Percentiles rank a stretch among this genome's conserved stretches.
Evolutionary conservation across 2,797 vertebrate genomes (phyloP).

Genomic region (Macroramphosus scolopax): DNA sequence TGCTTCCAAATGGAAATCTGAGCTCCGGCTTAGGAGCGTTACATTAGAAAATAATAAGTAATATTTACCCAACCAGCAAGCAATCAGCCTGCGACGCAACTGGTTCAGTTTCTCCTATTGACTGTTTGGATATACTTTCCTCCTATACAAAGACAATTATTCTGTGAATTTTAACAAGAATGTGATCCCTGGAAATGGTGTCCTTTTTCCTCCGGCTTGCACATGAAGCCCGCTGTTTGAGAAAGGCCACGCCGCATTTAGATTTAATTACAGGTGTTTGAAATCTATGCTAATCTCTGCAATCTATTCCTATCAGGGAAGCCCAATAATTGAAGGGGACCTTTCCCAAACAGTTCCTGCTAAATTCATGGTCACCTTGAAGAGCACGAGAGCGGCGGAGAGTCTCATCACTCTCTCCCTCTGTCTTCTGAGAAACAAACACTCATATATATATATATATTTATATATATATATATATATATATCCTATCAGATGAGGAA

Average conservation of each 20-base stretch:
- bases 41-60: slow-evolving; percentile 91
- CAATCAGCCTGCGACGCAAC: slow-evolving; percentile 82
- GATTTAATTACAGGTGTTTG: slow-evolving; percentile 78
- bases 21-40: slow-evolving; percentile 88
- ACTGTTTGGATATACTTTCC: slow-evolving; percentile 83
- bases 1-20: slow-evolving; percentile 94
- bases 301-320: slow-evolving; percentile 72
- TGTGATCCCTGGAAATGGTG: slow-evolving; percentile 62
- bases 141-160: slow-evolving; percentile 83
- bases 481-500: slow-evolving; percentile 49
- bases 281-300: slow-evolving; percentile 76
- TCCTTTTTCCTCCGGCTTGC: slow-evolving; percentile 33
- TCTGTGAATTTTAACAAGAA: slow-evolving; percentile 85
- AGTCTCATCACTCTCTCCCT: too few relatives aligned
- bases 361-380: slow-evolving; percentile 78
- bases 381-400: slow-evolving; percentile 32
- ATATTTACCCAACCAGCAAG: slow-evolving; percentile 92
- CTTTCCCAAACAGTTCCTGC: slow-evolving; percentile 66
- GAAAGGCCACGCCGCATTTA: slow-evolving; percentile 69
- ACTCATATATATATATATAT: too few relatives aligned
- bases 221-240: slow-evolving; percentile 61
- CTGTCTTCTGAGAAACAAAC: slow-evolving; percentile 65
- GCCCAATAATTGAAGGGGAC: slow-evolving; percentile 68
- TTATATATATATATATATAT: too few relatives aligned
- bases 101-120: slow-evolving; percentile 83